phyloP scores from a whole-genome alignment of 2,888 invertebrate species.

The Meteorus colon region DNA sequence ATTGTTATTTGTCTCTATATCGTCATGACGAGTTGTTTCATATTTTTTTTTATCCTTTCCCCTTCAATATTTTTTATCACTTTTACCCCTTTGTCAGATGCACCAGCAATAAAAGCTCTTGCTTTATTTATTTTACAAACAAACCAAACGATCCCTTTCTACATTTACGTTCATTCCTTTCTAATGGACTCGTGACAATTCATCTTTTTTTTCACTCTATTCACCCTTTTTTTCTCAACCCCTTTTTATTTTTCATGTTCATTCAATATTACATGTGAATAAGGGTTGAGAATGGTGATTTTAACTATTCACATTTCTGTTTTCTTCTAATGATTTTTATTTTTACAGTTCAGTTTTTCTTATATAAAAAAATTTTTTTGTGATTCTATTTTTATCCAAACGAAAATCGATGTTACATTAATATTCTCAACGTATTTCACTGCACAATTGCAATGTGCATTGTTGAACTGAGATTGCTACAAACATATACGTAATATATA shows the following conservation, averaged over 20 bases:
- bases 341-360: no score
- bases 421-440: conserved; percentile 10
- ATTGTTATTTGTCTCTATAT: conserved; percentile 22
- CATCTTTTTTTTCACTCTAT: not conserved
- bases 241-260: not conserved
- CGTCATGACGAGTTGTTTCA: not conserved
- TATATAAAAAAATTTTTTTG: no score
- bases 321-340: not conserved
- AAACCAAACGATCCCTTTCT: conserved; percentile 54
- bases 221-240: not conserved
- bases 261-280: not conserved
- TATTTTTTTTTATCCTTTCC: not conserved
- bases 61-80: not conserved
- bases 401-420: conserved; percentile 6
- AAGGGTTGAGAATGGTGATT: not conserved
- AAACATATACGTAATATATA: not conserved
- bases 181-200: conserved; percentile 58
- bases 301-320: not conserved
- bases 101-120: conserved; percentile 63
- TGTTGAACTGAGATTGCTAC: no score
- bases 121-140: conserved; percentile 56
- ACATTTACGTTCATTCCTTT: conserved; percentile 54
- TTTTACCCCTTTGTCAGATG: not conserved
- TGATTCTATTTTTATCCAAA: no score
- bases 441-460: not conserved